Evolutionary conservation across 2,113 vertebrate species (phyloP), one percentile per base, ranked within the genome.

Genomic region (Gopherus evgoodei): DNA sequence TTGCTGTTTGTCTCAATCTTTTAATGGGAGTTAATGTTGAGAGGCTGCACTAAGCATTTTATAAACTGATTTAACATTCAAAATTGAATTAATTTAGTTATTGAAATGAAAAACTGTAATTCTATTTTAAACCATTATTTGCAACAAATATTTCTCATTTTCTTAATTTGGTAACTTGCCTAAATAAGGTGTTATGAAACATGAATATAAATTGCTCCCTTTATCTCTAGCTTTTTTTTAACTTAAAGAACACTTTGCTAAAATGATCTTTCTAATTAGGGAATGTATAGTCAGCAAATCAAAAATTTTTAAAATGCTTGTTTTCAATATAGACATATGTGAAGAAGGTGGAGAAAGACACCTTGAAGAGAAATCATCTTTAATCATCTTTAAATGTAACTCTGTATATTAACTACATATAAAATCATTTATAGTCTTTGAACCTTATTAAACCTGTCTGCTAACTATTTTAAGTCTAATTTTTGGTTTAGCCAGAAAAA

Each of bases 121-220:
- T 92, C 89, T 91, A 75, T 96, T 90, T 96, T 92, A 93, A 91
- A 59, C 82, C 29, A 80, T 44, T 88, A 88, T 94, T 91, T 89
- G 13, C 38, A 76, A 38, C 47, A 75, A 69, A 53, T 75, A 19
- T n/a, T 53, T 90, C 94, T 80, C 88, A 29, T 42, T 24, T 75
- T 93, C 94, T 93, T 96, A 52, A 91, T 89, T 38, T 44, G 2
- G 35, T 50, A 76, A 85, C 59, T 89, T 92, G 21, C 22, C 65
- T 81, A 81, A 57, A 21, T 27, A 76, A 79, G 10, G 25, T 84
- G 52, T 50, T 72, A 81, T 89, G 47, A 25, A 9, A 65, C 1
- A 16, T 5, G 14, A 76, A 90, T 85, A 79, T 82, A 75, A 59
- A 69, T 22, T 53, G 62, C 75, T 91, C 79, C 89, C 75, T 81